phyloP scores from a whole-genome alignment of 2,113 vertebrate genomes.

The Argyrosomus japonicus region DNA sequence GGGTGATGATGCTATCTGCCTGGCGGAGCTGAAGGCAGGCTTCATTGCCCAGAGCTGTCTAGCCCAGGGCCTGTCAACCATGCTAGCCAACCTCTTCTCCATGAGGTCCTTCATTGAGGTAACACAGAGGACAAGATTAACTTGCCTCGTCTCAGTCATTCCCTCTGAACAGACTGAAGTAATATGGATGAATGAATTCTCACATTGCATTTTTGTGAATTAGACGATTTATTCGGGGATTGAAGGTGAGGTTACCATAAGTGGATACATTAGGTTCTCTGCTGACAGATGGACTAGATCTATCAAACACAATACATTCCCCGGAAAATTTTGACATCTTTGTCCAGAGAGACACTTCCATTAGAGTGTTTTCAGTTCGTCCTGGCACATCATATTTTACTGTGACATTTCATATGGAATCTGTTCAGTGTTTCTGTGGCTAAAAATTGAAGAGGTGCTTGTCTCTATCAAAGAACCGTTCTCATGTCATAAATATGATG shows the following conservation, averaged over 20 bases:
- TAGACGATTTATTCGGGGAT: slow-evolving; percentile 47
- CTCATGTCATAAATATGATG: slow-evolving; percentile 80
- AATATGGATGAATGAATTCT: slow-evolving; percentile 46
- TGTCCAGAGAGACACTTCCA: slow-evolving; percentile 57
- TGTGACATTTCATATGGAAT: slow-evolving; percentile 76
- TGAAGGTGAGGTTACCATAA: slow-evolving; percentile 55
- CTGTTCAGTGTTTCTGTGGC: slow-evolving; percentile 71
- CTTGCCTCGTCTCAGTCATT: slow-evolving; percentile 22
- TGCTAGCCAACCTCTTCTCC: slow-evolving; percentile 99
- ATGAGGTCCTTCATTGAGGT: slow-evolving; percentile 99
- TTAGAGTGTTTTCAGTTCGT: slow-evolving; percentile 62
- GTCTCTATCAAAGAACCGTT: slow-evolving; percentile 76
- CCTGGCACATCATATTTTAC: slow-evolving; percentile 73
- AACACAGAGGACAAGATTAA: slow-evolving; percentile 81
- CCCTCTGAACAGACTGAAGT: slow-evolving; percentile 22
- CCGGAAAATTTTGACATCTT: slow-evolving; percentile 56
- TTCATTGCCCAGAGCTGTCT: slow-evolving; percentile 99
- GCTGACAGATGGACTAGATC: slow-evolving; percentile 63
- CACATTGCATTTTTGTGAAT: slow-evolving; percentile 47
- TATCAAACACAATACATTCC: slow-evolving; percentile 48
- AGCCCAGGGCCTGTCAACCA: slow-evolving; percentile 98
- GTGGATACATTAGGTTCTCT: slow-evolving; percentile 43
- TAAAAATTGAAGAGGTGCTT: slow-evolving; percentile 76
- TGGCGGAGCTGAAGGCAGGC: slow-evolving; percentile 98
- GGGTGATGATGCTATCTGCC: slow-evolving; percentile 98